Evolutionary conservation across 2,113 vertebrate species (phyloP).

Genomic region (Megalops atlanticus): DNA sequence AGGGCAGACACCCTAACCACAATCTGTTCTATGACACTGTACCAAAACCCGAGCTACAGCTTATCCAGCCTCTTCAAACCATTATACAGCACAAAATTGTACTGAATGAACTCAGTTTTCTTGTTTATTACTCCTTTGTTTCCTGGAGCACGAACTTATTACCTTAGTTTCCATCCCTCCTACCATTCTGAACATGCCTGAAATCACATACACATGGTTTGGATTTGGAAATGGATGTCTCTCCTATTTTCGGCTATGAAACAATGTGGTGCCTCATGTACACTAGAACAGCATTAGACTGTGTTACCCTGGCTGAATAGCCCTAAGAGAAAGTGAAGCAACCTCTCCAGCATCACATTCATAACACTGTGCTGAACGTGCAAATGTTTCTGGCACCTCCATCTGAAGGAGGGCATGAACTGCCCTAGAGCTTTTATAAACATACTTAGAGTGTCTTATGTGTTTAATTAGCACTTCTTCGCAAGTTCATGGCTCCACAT

Average conservation of each 20-base stretch:
- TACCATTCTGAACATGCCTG: not conserved
- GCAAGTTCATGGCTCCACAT: not conserved
- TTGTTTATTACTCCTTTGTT: not conserved
- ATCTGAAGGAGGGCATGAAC: too few species aligned
- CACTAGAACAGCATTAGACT: not conserved
- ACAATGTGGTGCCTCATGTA: not conserved
- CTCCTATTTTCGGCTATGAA: not conserved
- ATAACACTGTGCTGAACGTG: not conserved
- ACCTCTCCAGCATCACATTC: not conserved
- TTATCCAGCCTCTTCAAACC: not conserved
- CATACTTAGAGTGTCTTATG: not conserved
- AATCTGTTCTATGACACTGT: not conserved
- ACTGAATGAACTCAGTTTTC: not conserved
- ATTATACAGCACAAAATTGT: not conserved
- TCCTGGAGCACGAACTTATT: not conserved
- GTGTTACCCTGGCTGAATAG: not conserved
- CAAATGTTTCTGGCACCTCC: not conserved
- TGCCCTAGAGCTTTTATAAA: too few species aligned
- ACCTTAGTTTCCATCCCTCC: not conserved
- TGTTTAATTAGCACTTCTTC: not conserved
- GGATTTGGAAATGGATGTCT: not conserved
- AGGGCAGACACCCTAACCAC: not conserved
- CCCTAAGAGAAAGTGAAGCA: not conserved
- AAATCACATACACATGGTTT: not conserved
- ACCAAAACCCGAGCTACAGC: not conserved